Percentiles rank a stretch among this genome's conserved stretches.
Conservation (phyloP, 2,113 vertebrate species). For the Morphnarchus princeps region DNA sequence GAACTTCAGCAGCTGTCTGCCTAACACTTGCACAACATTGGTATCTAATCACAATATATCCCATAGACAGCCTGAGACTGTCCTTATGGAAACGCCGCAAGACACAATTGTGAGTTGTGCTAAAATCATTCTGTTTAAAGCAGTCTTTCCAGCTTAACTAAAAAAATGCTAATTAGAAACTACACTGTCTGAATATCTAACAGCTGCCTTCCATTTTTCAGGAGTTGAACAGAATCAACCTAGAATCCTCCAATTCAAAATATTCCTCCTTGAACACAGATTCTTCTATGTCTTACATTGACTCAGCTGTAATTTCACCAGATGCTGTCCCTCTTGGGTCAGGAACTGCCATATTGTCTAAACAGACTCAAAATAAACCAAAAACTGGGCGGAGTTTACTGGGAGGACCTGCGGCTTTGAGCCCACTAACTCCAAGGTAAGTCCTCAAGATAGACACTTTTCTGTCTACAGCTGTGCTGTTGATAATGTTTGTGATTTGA, state of each 20-base stretch:
- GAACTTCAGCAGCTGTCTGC: slow-evolving; percentile 86
- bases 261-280: slow-evolving; percentile 88
- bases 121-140: not conserved
- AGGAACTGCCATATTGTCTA: slow-evolving; percentile 85
- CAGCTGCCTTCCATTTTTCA: slow-evolving; percentile 65
- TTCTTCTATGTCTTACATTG: slow-evolving; percentile 94
- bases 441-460: not conserved
- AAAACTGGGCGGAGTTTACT: slow-evolving; percentile 93
- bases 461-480: not conserved
- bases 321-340: slow-evolving; percentile 86
- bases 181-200: not conserved
- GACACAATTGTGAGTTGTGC: slow-evolving; percentile 90
- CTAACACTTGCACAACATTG: slow-evolving; percentile 86
- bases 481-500: accelerated
- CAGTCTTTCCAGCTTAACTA: not conserved
- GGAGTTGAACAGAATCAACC: slow-evolving; percentile 96
- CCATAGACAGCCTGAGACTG: slow-evolving; percentile 88
- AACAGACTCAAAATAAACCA: slow-evolving; percentile 95
- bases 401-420: slow-evolving; percentile 89
- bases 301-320: slow-evolving; percentile 92
- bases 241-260: slow-evolving; percentile 96
- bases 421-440: slow-evolving; percentile 94
- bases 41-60: slow-evolving; percentile 83
- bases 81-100: slow-evolving; percentile 96
- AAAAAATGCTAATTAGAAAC: not conserved